Conservation (phyloP, 2,888 invertebrate species). For the Amphipyra tragopoginis region DNA sequence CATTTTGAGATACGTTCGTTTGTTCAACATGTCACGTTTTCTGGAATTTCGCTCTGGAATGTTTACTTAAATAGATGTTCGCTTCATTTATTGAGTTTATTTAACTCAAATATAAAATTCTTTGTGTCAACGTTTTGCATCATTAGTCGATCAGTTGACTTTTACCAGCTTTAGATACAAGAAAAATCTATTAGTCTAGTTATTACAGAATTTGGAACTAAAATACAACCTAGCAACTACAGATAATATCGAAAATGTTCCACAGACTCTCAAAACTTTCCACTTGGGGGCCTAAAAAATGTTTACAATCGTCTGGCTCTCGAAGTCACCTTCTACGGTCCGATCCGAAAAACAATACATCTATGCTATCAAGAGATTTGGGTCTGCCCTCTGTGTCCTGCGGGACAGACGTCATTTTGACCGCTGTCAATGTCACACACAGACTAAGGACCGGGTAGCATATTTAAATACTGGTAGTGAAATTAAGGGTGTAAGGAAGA, state of each 20-base stretch:
- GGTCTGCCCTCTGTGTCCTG: conserved; percentile 57
- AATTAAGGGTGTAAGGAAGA: conserved; percentile 27
- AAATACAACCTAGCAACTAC: background rate
- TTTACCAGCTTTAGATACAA: too few relatives aligned
- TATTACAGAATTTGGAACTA: background rate
- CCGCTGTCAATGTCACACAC: conserved; percentile 75
- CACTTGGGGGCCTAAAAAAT: conserved; percentile 39
- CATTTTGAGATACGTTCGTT: conserved; percentile 55
- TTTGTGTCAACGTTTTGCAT: too few relatives aligned
- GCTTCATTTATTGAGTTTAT: conserved; percentile 30
- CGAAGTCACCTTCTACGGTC: conserved; percentile 44
- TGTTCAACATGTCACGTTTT: conserved; percentile 42
- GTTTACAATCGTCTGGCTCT: conserved; percentile 41
- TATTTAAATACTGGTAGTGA: conserved; percentile 44
- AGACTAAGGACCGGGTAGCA: conserved; percentile 46
- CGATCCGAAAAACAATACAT: conserved; percentile 55
- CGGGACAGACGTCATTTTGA: conserved; percentile 66
- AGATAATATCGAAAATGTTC: conserved; percentile 29
- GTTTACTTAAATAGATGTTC: conserved; percentile 31
- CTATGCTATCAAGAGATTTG: conserved; percentile 57
- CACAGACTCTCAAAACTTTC: conserved; percentile 27
- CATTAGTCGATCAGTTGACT: too few relatives aligned
- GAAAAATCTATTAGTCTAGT: background rate
- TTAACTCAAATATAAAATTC: conserved; percentile 13
- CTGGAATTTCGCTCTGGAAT: conserved; percentile 39